phyloP scores from a whole-genome alignment of 2,888 invertebrate species.

The Lithophane semibrunnea region DNA sequence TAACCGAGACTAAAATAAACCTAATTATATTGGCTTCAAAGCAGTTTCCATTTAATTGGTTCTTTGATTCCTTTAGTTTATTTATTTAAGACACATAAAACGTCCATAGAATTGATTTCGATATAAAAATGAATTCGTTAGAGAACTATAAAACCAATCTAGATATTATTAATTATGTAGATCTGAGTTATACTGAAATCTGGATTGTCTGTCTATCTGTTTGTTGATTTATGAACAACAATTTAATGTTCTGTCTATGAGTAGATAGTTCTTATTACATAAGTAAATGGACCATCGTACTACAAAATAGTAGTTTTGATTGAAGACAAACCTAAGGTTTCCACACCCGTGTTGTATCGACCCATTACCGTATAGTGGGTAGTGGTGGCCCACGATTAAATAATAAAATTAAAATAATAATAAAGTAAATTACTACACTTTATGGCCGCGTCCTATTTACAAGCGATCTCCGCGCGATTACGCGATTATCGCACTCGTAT shows the following conservation, averaged over 20 bases:
- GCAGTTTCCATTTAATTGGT: too few relatives aligned
- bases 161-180: constrained; percentile 5
- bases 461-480: too few relatives aligned
- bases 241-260: neutral
- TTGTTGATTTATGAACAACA: constrained; percentile 8
- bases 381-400: neutral
- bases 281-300: neutral
- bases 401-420: neutral
- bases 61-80: neutral
- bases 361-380: too few relatives aligned
- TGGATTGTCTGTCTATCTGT: neutral
- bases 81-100: constrained; percentile 20
- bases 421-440: neutral
- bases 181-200: neutral
- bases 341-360: neutral
- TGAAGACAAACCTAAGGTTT: neutral
- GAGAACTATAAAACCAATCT: constrained; percentile 22
- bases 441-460: too few relatives aligned
- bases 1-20: neutral
- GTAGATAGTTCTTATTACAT: neutral
- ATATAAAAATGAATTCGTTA: constrained; percentile 26
- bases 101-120: constrained; percentile 21
- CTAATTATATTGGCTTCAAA: too few relatives aligned
- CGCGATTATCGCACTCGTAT: too few relatives aligned
- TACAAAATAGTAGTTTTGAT: neutral